Conservation (phyloP, 2,113 vertebrate species). For the Chloebia gouldiae region DNA sequence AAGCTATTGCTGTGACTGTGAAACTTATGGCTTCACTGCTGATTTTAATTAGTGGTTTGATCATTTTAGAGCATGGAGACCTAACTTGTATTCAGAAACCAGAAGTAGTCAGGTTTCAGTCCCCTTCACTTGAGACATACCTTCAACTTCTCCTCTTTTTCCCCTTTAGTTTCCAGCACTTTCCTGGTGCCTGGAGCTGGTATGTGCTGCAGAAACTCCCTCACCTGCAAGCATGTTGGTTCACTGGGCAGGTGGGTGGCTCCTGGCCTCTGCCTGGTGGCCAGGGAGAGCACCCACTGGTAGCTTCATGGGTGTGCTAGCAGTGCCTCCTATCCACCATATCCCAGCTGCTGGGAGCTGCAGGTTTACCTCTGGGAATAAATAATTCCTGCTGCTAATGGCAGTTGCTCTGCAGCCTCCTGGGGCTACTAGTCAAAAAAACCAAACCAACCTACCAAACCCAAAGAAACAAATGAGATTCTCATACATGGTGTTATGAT, state of each 20-base stretch:
- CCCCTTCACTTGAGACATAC: not conserved
- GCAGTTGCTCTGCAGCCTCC: not conserved
- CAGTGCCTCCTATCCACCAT: not conserved
- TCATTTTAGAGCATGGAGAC: not conserved
- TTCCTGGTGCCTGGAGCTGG: not conserved
- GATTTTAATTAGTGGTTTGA: not conserved
- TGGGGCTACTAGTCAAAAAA: not conserved
- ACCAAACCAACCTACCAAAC: not conserved
- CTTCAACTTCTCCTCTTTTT: not conserved
- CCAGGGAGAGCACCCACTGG: not conserved
- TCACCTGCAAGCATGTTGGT: not conserved
- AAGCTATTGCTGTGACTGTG: not conserved
- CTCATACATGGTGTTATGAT: not conserved
- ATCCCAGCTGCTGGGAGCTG: not conserved
- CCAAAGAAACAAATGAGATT: not conserved
- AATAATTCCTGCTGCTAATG: not conserved
- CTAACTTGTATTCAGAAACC: not conserved
- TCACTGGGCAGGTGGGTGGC: not conserved
- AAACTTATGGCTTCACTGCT: not conserved
- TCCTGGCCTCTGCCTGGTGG: not conserved
- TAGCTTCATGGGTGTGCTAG: not conserved
- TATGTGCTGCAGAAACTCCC: not conserved
- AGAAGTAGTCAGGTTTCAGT: accelerated
- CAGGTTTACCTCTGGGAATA: not conserved
- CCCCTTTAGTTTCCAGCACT: not conserved